Evolutionary conservation across 2,113 vertebrate genomes (phyloP), one percentile per base, ranked within the genome.

Genomic region (Vanacampus margaritifer): DNA sequence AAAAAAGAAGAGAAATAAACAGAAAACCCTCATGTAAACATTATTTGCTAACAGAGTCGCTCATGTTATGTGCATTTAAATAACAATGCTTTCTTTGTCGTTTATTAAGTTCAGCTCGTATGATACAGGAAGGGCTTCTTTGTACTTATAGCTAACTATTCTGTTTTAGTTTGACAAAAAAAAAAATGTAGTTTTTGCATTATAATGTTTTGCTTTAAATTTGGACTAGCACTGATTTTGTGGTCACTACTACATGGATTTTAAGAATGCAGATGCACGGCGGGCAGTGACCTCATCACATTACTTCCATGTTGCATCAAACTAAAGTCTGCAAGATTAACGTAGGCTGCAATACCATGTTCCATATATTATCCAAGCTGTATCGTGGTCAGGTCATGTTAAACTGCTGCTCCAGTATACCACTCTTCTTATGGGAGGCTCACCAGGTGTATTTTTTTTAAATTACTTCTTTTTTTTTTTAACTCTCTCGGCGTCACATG

Each of bases 401-500:
- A 28, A 75, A n/a, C 54, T 69, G 72, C 37, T 64, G 54, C 37
- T 60, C 65, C 62, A 86, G 68, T 68, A 67, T 53, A 69, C 64
- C 17, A 32, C 64, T 58, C 72, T 87, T 88, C 77, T 79, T 86
- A 75, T 67, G 62, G 46, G 41, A 24, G 57, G 68, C 56, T 70
- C 65, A 64, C 84, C 75, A 79, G 69, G 73, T 78, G 72, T 32
- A 32, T 32, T 32, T 2, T 32, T 32, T 2, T 32, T 32, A 32
- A n/a, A n/a, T n/a, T n/a, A n/a, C n/a, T n/a, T n/a, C 72, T 79
- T 83, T 81, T 74, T 60, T 41, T 41, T 41, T 41, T 41, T 13
- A 54, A 56, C 75, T 10, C 64, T 68, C 79, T 69, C 48, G 51
- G 3, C 36, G 64, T 71, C 85, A 76, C 85, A 82, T 88, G 87